phyloP scores from a whole-genome alignment of 2,888 invertebrate genomes.

The Parelbella ahira region DNA sequence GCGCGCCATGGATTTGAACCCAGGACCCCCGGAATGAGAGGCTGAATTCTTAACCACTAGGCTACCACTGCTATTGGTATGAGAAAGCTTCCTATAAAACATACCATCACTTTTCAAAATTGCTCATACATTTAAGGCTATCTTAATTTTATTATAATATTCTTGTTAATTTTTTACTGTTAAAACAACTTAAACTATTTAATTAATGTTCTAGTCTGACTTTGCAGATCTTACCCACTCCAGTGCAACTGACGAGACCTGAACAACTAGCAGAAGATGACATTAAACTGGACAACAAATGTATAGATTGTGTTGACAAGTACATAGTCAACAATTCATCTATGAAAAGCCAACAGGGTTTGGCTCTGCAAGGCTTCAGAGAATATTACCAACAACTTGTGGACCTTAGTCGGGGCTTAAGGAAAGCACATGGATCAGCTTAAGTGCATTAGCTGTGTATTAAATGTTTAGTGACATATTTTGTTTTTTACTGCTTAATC shows the following conservation, averaged over 20 bases:
- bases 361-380: slow-evolving; percentile 86
- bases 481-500: slow-evolving; percentile 23
- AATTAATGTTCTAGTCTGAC: too few relatives aligned
- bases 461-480: slow-evolving; percentile 46
- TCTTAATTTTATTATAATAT: too few relatives aligned
- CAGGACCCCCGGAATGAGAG: too few relatives aligned
- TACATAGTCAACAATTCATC: slow-evolving; percentile 82
- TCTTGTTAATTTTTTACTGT: too few relatives aligned
- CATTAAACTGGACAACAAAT: slow-evolving; percentile 76
- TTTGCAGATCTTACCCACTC: slow-evolving; percentile 69
- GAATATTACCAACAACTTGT: slow-evolving; percentile 82
- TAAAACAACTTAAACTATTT: too few relatives aligned
- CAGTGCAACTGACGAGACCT: slow-evolving; percentile 59
- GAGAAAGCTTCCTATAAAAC: too few relatives aligned
- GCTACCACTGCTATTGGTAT: too few relatives aligned
- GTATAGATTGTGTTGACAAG: slow-evolving; percentile 79
- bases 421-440: slow-evolving; percentile 83
- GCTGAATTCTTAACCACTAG: too few relatives aligned
- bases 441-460: slow-evolving; percentile 37
- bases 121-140: too few relatives aligned
- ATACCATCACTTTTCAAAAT: too few relatives aligned
- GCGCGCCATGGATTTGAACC: too few relatives aligned
- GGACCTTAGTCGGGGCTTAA: slow-evolving; percentile 82
- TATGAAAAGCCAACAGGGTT: slow-evolving; percentile 84
- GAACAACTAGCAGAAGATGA: slow-evolving; percentile 76